Evolutionary conservation across 1,140 invertebrate genomes (phyloP).

Genomic region (Drosophila tani): DNA sequence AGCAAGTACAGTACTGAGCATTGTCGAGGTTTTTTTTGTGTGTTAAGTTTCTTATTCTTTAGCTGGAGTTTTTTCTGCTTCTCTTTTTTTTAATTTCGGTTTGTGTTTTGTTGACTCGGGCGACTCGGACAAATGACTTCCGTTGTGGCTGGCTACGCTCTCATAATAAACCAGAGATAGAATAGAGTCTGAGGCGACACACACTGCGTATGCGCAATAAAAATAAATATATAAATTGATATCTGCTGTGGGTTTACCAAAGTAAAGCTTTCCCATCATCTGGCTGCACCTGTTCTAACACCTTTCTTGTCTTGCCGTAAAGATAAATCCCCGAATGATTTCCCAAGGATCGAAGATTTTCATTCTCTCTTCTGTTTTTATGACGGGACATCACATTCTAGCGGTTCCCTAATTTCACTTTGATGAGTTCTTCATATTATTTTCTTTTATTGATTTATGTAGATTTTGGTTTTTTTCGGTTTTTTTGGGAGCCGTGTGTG

Average conservation of each 20-base stretch:
- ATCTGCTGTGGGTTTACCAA: neutral
- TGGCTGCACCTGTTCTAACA: conserved; percentile 44
- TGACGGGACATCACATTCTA: conserved; percentile 48
- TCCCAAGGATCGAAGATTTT: conserved; percentile 19
- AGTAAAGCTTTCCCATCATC: conserved; percentile 10
- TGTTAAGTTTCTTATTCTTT: conserved; percentile 36
- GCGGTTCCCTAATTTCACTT: conserved; percentile 61
- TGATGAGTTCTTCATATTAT: conserved; percentile 59
- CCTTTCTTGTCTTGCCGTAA: conserved; percentile 14
- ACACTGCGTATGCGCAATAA: conserved; percentile 58
- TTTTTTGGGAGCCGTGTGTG: conserved; percentile 42
- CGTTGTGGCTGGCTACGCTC: conserved; percentile 59
- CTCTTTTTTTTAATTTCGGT: conserved; percentile 41
- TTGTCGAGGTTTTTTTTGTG: conserved; percentile 21
- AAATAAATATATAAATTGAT: conserved; percentile 47
- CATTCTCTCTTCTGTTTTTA: conserved; percentile 28
- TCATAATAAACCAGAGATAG: conserved; percentile 49
- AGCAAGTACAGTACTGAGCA: conserved; percentile 48
- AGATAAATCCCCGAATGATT: conserved; percentile 19
- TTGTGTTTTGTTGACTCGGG: conserved; percentile 34
- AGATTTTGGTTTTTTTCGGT: conserved; percentile 38
- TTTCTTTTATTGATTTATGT: conserved; percentile 63
- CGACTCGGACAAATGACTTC: conserved; percentile 74
- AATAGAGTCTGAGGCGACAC: neutral
- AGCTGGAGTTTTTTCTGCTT: conserved; percentile 5